Base-by-base conservation (phyloP, 2,797 vertebrate species). In the Coranthus polyacanthus region DNA sequence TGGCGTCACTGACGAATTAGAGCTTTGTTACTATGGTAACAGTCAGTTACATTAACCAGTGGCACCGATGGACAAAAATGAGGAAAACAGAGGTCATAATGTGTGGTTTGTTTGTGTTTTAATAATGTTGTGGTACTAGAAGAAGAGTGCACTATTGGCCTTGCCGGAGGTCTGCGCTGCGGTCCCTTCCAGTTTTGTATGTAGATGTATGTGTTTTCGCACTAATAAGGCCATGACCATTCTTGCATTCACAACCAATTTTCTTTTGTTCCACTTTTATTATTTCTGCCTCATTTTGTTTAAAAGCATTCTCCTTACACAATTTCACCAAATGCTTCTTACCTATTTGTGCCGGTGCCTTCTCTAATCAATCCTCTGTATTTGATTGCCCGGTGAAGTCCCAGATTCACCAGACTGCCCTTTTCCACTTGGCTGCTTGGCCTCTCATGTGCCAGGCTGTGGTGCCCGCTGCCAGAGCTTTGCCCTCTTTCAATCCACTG, bases 361-460 rank as follows among this genome's bases (percentile, higher is more conserved):
- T 58, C n/a, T 62, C n/a, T 22, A 41, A 71, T 72, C 26, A 64
- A 29, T 67, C 24, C 45, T 54, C 51, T 32, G 38, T 57, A 54
- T 17, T 52, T 78, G 49, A 13, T 38, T 52, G 15, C 18, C 39
- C 34, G 20, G 49, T 26, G 5, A 26, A 22, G 45, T 75, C 67
- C 43, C 60, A 81, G 44, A 77, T 81, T 85, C 85, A 86, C 80
- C 90, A 93, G 87, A 89, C 82, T 88, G 90, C 71, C 61, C 85
- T 85, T 87, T 94, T 93, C 88, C 91, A 88, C 86, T 85, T 82
- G 86, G 78, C 65, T 92, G 88, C 78, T 46, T 60, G 62, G 68
- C 70, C 24, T 26, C 46, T 72, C 61, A 16, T 70, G 54, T 73
- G 68, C 75, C 86, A 73, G 69, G 66, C 80, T 79, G 72, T 46